These are phyloP conservation scores for Ormyrus pomaceus DNA, from an alignment of 2,888 invertebrate genomes.

Conservation along the genomic window DNA sequence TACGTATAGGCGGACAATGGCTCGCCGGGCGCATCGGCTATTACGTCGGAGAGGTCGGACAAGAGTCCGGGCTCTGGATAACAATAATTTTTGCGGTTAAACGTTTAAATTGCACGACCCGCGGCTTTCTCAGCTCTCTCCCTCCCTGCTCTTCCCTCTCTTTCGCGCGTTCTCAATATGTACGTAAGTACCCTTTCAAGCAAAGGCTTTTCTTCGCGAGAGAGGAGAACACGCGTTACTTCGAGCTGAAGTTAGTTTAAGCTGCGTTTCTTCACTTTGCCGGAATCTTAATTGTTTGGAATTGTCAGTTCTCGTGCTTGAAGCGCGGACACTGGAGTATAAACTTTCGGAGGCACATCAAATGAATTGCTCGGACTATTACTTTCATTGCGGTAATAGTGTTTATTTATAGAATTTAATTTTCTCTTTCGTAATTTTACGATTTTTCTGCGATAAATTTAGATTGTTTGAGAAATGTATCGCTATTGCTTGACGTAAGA, in stretches of 20 bases:
- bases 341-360: too few relatives aligned
- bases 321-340: too few relatives aligned
- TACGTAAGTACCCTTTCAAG: neutral
- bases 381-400: neutral
- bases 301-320: too few relatives aligned
- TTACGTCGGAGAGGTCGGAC: constrained; percentile 59
- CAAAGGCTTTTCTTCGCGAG: constrained; percentile 8
- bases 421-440: neutral
- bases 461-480: neutral
- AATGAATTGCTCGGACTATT: too few relatives aligned
- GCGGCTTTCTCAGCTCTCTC: constrained; percentile 60
- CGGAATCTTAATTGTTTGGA: neutral
- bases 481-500: too few relatives aligned
- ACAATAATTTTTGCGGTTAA: constrained; percentile 71
- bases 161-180: constrained; percentile 8
- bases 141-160: neutral
- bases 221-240: neutral
- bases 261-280: neutral
- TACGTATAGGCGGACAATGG: constrained; percentile 49
- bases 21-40: constrained; percentile 55
- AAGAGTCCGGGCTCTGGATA: constrained; percentile 61
- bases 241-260: neutral
- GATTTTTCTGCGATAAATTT: neutral
- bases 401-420: constrained; percentile 4
- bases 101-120: constrained; percentile 70